These are phyloP conservation scores for Drosophila mimetica DNA, from an alignment of 2,888 invertebrate species.

Conservation along the genomic window DNA sequence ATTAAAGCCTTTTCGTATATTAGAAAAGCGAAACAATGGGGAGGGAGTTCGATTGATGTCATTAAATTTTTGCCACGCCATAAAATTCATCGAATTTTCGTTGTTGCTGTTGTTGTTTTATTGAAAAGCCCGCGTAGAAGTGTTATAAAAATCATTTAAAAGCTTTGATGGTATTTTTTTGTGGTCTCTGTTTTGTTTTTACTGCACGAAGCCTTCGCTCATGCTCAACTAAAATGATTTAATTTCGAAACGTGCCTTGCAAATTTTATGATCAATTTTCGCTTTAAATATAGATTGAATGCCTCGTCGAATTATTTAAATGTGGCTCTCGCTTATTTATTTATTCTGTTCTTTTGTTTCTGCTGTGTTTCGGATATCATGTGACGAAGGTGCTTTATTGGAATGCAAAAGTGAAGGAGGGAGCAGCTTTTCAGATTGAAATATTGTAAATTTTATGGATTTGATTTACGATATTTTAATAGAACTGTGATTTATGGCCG, in stretches of 20 bases:
- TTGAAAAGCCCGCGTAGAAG: conserved; percentile 57
- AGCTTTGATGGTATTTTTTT: conserved; percentile 41
- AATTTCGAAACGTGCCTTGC: conserved; percentile 81
- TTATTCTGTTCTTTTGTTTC: conserved; percentile 33
- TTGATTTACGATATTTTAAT: conserved; percentile 37
- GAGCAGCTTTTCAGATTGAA: conserved; percentile 13
- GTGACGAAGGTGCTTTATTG: conserved; percentile 31
- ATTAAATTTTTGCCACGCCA: conserved; percentile 78
- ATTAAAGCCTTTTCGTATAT: conserved; percentile 70
- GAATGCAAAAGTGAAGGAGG: conserved; percentile 20
- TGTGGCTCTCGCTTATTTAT: conserved; percentile 27
- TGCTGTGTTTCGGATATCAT: conserved; percentile 41
- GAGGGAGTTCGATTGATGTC: conserved; percentile 44
- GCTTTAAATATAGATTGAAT: conserved; percentile 48
- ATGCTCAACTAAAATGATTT: conserved; percentile 81
- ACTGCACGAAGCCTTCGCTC: conserved; percentile 30
- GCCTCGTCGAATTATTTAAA: conserved; percentile 40
- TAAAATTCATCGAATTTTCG: conserved; percentile 53
- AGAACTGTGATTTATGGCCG: conserved; percentile 27
- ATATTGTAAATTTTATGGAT: conserved; percentile 28
- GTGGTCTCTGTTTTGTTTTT: conserved; percentile 16
- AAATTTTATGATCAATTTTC: conserved; percentile 71
- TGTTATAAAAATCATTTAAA: conserved; percentile 79
- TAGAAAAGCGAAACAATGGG: conserved; percentile 58
- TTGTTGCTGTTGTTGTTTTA: conserved; percentile 38